phyloP scores from a whole-genome alignment of 2,113 vertebrate genomes.

The Siniperca chuatsi region DNA sequence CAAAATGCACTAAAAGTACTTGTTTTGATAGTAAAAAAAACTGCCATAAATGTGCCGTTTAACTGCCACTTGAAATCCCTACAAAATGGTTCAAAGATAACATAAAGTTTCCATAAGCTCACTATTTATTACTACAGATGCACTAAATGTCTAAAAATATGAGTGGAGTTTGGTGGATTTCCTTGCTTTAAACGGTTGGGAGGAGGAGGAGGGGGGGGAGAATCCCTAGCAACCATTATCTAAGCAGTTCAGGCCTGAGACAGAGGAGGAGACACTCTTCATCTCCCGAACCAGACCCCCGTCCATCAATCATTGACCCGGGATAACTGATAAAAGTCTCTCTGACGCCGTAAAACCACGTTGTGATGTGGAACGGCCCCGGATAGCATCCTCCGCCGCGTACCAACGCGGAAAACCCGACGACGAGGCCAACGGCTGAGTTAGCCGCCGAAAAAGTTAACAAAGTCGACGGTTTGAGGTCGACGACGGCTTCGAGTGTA shows the following conservation, averaged over 20 bases:
- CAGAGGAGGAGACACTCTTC: conserved; percentile 59
- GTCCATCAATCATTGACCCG: conserved; percentile 65
- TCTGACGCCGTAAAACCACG: conserved; percentile 22
- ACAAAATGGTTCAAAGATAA: background rate
- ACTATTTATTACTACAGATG: fast-evolving
- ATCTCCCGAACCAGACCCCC: conserved; percentile 4
- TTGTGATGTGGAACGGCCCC: background rate
- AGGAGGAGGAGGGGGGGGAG: background rate
- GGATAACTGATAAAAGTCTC: conserved; percentile 31
- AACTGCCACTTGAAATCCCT: background rate
- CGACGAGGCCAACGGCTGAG: background rate
- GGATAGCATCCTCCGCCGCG: conserved; percentile 53
- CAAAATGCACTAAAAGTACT: background rate
- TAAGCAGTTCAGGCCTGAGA: conserved; percentile 79
- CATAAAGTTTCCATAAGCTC: background rate
- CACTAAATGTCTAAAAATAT: background rate
- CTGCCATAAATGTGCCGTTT: background rate
- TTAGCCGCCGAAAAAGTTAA: conserved; percentile 13
- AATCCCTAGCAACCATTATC: conserved; percentile 78
- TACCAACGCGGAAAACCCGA: background rate
- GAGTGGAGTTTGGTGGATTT: background rate
- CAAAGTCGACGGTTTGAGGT: background rate
- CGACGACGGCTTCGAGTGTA: fast-evolving
- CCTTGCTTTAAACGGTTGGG: background rate
- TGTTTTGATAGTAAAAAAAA: no score